Conservation (phyloP, 2,113 vertebrate genomes). For the Calypte anna region DNA sequence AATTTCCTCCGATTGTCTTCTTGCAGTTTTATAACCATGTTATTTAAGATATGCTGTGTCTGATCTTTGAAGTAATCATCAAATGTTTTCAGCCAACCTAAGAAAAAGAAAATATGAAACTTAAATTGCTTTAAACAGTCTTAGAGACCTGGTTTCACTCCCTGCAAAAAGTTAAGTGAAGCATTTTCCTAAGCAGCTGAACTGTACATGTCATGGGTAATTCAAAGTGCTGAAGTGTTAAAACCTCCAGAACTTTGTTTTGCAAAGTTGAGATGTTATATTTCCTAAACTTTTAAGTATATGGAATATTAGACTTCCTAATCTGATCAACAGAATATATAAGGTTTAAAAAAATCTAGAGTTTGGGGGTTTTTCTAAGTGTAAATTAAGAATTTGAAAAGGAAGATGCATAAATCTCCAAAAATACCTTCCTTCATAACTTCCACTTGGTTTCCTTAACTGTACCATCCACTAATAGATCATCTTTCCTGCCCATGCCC, state of each 20-base stretch:
- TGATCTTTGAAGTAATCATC: conserved; percentile 91
- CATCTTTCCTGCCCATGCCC: not conserved
- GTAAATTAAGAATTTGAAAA: not conserved
- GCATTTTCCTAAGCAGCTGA: not conserved
- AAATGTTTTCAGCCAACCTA: conserved; percentile 97
- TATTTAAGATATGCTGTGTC: conserved; percentile 92
- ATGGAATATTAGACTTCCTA: not conserved
- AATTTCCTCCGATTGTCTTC: conserved; percentile 88
- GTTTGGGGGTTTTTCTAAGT: not conserved
- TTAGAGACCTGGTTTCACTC: not conserved
- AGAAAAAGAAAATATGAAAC: conserved; percentile 50
- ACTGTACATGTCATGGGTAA: not conserved
- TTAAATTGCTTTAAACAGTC: not conserved
- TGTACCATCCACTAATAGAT: not conserved
- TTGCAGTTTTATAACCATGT: conserved; percentile 89
- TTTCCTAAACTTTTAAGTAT: not conserved
- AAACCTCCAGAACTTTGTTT: not conserved
- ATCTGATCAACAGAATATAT: not conserved
- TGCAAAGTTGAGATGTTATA: not conserved
- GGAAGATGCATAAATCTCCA: not conserved
- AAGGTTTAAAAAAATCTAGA: not conserved
- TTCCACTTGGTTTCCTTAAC: not conserved
- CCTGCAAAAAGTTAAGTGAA: not conserved
- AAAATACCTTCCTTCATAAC: not conserved
- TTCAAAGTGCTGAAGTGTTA: not conserved